Evolutionary conservation across 2,888 invertebrate species (phyloP).

Genomic region (Sepioteuthis lessoniana): DNA sequence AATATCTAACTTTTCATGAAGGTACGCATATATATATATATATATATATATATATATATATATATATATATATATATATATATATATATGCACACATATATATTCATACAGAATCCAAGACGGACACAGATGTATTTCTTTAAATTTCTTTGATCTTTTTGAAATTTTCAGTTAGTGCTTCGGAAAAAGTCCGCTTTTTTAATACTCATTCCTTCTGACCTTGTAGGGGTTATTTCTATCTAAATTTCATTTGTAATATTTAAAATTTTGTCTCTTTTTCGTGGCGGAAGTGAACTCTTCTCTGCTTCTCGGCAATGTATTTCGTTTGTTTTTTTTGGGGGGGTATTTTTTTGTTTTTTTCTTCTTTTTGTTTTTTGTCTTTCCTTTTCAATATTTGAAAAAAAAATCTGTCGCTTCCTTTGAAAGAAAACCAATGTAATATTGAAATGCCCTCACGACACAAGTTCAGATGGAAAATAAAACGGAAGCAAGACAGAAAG

Average conservation of each 20-base stretch:
- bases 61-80: no score
- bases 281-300: not conserved
- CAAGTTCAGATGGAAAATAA: not conserved
- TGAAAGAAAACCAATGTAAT: constrained; percentile 10
- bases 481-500: not conserved
- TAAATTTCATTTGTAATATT: not conserved
- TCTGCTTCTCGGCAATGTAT: not conserved
- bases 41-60: not conserved
- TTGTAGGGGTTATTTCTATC: not conserved
- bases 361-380: no score
- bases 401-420: not conserved
- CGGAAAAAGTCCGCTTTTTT: not conserved
- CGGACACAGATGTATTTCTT: not conserved
- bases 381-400: not conserved
- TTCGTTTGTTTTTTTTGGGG: not conserved
- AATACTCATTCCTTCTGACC: not conserved
- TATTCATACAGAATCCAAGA: not conserved
- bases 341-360: no score
- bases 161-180: not conserved
- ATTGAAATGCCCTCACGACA: constrained; percentile 21
- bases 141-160: not conserved
- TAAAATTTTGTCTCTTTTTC: not conserved
- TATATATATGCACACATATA: not conserved
- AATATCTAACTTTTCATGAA: not conserved
- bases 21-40: not conserved